Evolutionary conservation across 2,797 vertebrate genomes (phyloP), one percentile per base, ranked within the genome.

Genomic region (Mareca strepera): DNA sequence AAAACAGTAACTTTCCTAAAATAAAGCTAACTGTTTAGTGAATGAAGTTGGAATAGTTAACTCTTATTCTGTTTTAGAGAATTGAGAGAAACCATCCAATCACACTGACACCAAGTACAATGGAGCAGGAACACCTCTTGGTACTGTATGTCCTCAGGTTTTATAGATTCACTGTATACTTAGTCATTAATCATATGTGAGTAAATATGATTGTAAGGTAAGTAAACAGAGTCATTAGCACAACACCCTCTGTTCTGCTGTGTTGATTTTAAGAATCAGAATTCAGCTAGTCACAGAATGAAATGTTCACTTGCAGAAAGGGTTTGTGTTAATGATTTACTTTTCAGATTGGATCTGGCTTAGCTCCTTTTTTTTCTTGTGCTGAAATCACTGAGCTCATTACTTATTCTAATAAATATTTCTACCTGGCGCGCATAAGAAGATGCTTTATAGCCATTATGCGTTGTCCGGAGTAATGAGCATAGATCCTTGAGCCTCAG

Each of bases 261-360:
- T 97, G 89, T 97, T 98, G 96, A 96, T 92, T 96, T 96, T 92
- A 94, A 95, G 82, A 91, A 90, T 93, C 55, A 79, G 69, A 94
- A 91, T 93, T 90, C 80, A 95, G 60, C 83, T 60, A 84, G 78
- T 63, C 86, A 92, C 44, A 93, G 80, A 93, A 92, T 90, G 74
- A 92, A 95, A n/a, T 39, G 31, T 29, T 96, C 93, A 86, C 86
- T 93, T 96, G 92, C 83, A 44, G 41, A 90, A 94, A 95, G 88
- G 67, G 56, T 39, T 86, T 56, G 28, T 90, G 96, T 97, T 98
- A 98, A 98, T 98, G 63, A 97, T 97, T 97, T 95, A 96, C 97
- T 92, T 94, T 95, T 67, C 90, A 84, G 55, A 75, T 62, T 77
- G 63, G 41, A 14, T 81, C 41, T 69, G 43, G 7, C 55, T 43